phyloP scores from a whole-genome alignment of 2,888 invertebrate genomes.

The Ashinkailepas kermadecensis region DNA sequence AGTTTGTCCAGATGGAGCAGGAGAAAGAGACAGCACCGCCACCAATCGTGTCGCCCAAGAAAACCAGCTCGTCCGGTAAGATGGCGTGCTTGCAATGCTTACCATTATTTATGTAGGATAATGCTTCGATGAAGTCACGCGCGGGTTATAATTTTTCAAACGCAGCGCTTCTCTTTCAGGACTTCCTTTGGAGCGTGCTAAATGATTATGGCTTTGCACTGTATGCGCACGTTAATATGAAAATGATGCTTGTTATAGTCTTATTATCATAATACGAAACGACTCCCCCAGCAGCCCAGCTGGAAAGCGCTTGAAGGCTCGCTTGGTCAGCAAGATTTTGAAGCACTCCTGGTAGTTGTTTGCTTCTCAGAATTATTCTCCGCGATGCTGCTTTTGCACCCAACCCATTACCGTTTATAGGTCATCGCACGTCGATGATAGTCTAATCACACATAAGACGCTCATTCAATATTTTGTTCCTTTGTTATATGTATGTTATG shows the following conservation, averaged over 20 bases:
- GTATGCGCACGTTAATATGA: background rate
- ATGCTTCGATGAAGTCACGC: background rate
- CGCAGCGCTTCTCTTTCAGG: background rate
- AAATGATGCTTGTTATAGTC: background rate
- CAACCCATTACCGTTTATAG: no score
- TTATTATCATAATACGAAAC: no score
- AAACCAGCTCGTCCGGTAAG: background rate
- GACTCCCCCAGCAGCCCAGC: background rate
- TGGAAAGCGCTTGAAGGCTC: no score
- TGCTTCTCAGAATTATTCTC: no score
- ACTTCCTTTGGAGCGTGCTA: background rate
- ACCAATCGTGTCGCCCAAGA: background rate
- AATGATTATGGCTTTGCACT: background rate
- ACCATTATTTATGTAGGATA: background rate
- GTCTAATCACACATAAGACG: no score
- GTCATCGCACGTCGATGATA: no score
- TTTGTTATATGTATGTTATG: no score
- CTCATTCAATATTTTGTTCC: no score
- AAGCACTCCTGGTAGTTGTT: no score
- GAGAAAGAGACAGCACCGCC: background rate
- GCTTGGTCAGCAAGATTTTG: no score
- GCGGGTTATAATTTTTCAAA: background rate
- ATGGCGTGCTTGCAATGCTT: background rate
- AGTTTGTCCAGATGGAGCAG: conserved; percentile 15
- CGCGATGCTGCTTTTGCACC: no score